A percentile compares a stretch with the other conserved stretches of the same genome.
Evolutionary conservation across 2,797 vertebrate species (phyloP).

Genomic region (Oryzias sinensis): DNA sequence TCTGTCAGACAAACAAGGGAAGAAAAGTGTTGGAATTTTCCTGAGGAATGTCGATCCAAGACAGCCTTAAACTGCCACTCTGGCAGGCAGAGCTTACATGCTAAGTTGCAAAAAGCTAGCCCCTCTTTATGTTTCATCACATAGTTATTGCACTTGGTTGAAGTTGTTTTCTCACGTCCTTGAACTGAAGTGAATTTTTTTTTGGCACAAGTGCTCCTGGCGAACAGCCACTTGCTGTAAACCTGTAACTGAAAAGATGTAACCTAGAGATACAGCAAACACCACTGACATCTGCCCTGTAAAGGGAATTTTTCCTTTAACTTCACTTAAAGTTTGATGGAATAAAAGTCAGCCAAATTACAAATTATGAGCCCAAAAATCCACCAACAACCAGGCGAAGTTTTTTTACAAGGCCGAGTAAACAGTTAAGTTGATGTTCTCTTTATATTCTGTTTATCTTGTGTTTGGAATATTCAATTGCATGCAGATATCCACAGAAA

Average conservation of each 20-base stretch:
- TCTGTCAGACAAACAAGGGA: slow-evolving; percentile 64
- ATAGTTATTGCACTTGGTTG: background rate
- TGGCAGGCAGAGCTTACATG: slow-evolving; percentile 27
- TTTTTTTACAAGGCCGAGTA: slow-evolving; percentile 43
- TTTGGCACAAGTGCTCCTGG: slow-evolving; percentile 32
- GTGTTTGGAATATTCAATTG: slow-evolving; percentile 26
- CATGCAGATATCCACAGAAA: slow-evolving; percentile 52
- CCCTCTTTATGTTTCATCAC: slow-evolving; percentile 8
- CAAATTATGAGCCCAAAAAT: slow-evolving; percentile 63
- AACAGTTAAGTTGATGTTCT: slow-evolving; percentile 43
- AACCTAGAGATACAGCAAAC: slow-evolving; percentile 44
- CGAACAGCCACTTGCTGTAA: slow-evolving; percentile 34
- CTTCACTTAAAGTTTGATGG: too few relatives aligned
- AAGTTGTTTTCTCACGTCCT: slow-evolving; percentile 12
- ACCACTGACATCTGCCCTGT: slow-evolving; percentile 53
- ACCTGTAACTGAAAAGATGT: slow-evolving; percentile 44
- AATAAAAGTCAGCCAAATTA: slow-evolving; percentile 63
- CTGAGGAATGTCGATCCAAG: slow-evolving; percentile 52
- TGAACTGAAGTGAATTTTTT: slow-evolving; percentile 22
- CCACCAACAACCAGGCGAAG: slow-evolving; percentile 57
- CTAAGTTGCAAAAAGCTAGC: slow-evolving; percentile 10
- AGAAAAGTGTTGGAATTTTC: slow-evolving; percentile 67
- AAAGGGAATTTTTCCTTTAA: slow-evolving; percentile 48
- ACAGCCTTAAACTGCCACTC: slow-evolving; percentile 60
- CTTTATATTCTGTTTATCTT: slow-evolving; percentile 14